Base-by-base conservation (phyloP, 2,113 vertebrate genomes). In the Serinus canaria region DNA sequence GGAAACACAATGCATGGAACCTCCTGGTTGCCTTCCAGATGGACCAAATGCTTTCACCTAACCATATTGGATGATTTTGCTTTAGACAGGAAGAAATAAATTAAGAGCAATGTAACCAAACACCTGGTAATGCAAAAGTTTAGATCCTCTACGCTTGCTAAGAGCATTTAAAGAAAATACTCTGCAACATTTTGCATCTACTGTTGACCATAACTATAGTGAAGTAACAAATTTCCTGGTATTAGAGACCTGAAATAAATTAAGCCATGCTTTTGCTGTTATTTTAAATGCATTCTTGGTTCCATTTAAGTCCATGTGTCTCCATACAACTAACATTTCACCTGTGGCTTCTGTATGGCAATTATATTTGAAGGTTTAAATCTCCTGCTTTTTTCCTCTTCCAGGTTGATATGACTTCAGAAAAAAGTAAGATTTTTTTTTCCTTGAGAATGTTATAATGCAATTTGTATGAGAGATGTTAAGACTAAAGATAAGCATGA, bases 401-500 rank as follows among this genome's bases (percentile, higher is more conserved):
- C 76, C 98, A 99, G 99, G 98, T 97, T 95, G 98, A 97, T 97
- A 96, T 98, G 97, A 98, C 97, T 68, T 98, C 98, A 93, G 98
- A 99, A 97, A 99, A 99, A 99, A 99, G 99, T 99, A 99, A 99
- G 99, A 98, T 89, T 97, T 91, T 59, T 31, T 85, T 68, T 30
- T 49, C 30, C 43, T 80, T 76, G 9, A 81, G 90, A 95, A 90
- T 76, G 23, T 70, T 75, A 43, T 20, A 46, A 67, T 68, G 39
- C 37, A 93, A 37, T 97, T 96, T 92, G 76, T 96, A 81, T 95
- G 94, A 94, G 95, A 97, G 96, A 90, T 78, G 35, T 95, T 97
- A 97, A 82, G 85, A 87, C 44, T 96, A 94, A 92, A 97, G 76
- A 97, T 80, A 97, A 97, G 97, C 97, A 98, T 98, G 97, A 95